Conservation (phyloP, 2,888 invertebrate species). For the Autographa gamma region DNA sequence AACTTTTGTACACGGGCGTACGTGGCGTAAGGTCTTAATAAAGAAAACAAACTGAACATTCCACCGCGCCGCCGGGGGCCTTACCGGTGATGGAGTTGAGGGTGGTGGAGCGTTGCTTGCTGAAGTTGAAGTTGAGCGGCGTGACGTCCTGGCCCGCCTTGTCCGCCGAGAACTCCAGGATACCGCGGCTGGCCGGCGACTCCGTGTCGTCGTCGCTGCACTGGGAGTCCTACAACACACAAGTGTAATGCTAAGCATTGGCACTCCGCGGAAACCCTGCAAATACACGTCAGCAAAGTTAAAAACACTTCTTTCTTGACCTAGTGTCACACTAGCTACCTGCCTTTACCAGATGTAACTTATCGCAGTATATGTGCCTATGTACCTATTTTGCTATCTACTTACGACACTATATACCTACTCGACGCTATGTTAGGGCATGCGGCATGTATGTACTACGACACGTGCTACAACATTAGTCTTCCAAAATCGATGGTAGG, state of each 20-base stretch:
- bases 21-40: constrained; percentile 57
- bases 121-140: constrained; percentile 94
- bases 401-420: neutral
- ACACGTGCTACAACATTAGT: neutral
- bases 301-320: neutral
- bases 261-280: neutral
- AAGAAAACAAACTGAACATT: constrained; percentile 64
- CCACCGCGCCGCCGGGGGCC: constrained; percentile 45
- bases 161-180: constrained; percentile 95
- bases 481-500: neutral
- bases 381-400: neutral
- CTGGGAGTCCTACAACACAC: constrained; percentile 79
- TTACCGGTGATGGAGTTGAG: constrained; percentile 93
- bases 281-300: too few relatives aligned
- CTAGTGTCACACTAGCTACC: neutral
- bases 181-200: constrained; percentile 90
- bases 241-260: neutral
- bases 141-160: constrained; percentile 96
- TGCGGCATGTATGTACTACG: neutral
- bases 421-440: neutral
- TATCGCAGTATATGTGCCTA: too few relatives aligned
- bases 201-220: constrained; percentile 87
- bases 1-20: constrained; percentile 56
- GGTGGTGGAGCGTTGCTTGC: constrained; percentile 91
- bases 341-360: neutral